Evolutionary conservation across 2,113 vertebrate species (phyloP).

Genomic region (Sinocyclocheilus anshuiensis): DNA sequence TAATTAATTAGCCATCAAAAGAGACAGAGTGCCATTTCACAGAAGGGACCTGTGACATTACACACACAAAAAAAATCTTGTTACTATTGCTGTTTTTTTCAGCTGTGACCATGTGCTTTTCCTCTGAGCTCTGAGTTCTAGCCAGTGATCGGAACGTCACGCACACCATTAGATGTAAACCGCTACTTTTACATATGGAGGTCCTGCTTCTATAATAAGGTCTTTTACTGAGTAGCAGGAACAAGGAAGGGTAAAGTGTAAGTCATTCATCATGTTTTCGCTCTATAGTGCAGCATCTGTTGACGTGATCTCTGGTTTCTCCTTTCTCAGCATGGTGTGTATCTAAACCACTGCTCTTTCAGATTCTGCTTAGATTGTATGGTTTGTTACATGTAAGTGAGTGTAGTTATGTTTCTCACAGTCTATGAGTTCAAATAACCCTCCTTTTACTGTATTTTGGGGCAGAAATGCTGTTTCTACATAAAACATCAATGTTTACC

Average conservation of each 20-base stretch:
- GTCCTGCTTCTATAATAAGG: background rate
- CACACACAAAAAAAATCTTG: background rate
- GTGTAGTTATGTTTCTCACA: background rate
- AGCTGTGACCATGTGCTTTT: background rate
- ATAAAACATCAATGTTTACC: background rate
- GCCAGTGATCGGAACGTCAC: background rate
- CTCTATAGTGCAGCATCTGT: slow-evolving; percentile 5
- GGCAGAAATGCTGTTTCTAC: background rate
- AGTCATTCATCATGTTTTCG: slow-evolving; percentile 2
- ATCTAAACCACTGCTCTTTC: background rate
- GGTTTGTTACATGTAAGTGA: background rate
- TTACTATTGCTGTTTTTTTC: slow-evolving; percentile 47
- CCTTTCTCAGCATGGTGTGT: background rate
- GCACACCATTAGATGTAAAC: slow-evolving; percentile 13
- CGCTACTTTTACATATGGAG: slow-evolving; percentile 3
- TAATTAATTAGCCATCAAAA: slow-evolving; percentile 60
- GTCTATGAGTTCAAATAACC: background rate
- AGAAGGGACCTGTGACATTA: slow-evolving; percentile 39
- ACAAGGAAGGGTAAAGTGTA: slow-evolving; percentile 12
- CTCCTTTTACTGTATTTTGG: background rate
- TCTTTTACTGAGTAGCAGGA: slow-evolving; percentile 4
- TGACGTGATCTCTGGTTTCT: background rate
- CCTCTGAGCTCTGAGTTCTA: slow-evolving; percentile 18
- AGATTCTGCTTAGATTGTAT: background rate
- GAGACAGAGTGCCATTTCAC: slow-evolving; percentile 57